Conservation (phyloP, 1,140 invertebrate species). For the Drosophila neocordata region DNA sequence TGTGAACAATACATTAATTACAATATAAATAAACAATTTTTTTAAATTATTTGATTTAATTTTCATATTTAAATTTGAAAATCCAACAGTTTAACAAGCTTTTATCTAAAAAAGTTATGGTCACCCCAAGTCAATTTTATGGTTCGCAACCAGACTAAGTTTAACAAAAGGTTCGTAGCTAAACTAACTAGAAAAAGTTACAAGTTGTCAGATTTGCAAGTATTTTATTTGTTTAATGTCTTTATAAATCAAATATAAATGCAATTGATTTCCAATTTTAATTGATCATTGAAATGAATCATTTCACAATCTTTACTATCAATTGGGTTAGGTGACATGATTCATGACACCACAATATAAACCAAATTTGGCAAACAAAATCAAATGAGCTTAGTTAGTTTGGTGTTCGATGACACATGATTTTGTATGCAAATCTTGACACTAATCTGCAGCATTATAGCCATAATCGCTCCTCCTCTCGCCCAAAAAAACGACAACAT, state of each 20-base stretch:
- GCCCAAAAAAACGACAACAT: slow-evolving; percentile 25
- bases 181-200: not conserved
- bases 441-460: slow-evolving; percentile 67
- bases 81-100: not conserved
- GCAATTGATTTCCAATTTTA: slow-evolving; percentile 35
- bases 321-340: slow-evolving; percentile 38
- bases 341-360: slow-evolving; percentile 47
- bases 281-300: slow-evolving; percentile 37
- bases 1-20: too few relatives aligned
- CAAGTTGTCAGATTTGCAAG: not conserved
- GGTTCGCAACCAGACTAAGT: slow-evolving; percentile 15
- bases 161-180: not conserved
- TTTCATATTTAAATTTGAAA: not conserved
- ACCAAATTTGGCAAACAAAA: slow-evolving; percentile 63
- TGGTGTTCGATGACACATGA: slow-evolving; percentile 60
- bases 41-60: too few relatives aligned
- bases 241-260: slow-evolving; percentile 19
- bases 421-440: slow-evolving; percentile 82
- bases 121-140: slow-evolving; percentile 14
- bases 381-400: slow-evolving; percentile 33
- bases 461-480: slow-evolving; percentile 49
- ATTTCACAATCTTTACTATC: slow-evolving; percentile 12
- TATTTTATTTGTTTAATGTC: not conserved
- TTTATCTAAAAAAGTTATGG: not conserved
- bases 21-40: not conserved